Evolutionary conservation across 2,113 vertebrate species (phyloP).

Genomic region (Sus scrofa): T2T-Sscrofa CM000827.6:110417001-110417500

Average conservation of each 20-base stretch:
- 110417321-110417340: rapidly evolving
- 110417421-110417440: not conserved
- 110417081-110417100: too few relatives aligned
- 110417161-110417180: rapidly evolving
- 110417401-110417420: not conserved
- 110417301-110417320: not conserved
- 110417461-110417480: too few relatives aligned
- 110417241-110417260: not conserved
- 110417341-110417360: not conserved
- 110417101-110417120: not conserved
- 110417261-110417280: too few relatives aligned
- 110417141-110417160: not conserved
- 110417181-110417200: not conserved
- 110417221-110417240: rapidly evolving
- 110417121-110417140: not conserved
- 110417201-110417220: too few relatives aligned
- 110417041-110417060: not conserved
- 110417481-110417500: too few relatives aligned
- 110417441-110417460: not conserved
- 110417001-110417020: too few relatives aligned
- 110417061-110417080: not conserved
- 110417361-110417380: not conserved
- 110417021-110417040: not conserved
- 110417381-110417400: not conserved
- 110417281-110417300: rapidly evolving